These are phyloP conservation scores for Holacanthus passer DNA, from an alignment of 2,113 vertebrate species.

Conservation along the genomic window DNA sequence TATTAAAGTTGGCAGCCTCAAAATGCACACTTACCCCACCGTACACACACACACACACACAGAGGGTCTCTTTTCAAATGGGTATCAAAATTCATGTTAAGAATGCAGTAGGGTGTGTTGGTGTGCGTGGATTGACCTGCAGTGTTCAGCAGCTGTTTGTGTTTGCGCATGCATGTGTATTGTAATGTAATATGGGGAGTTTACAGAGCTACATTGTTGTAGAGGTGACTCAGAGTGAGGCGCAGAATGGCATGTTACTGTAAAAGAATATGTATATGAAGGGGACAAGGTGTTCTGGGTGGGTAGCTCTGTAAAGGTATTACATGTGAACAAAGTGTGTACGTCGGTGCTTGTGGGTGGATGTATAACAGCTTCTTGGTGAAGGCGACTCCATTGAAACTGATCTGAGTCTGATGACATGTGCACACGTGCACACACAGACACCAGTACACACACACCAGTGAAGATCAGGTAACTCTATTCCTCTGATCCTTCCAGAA, in stretches of 20 bases:
- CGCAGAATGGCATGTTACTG: conserved; percentile 61
- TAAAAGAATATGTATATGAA: conserved; percentile 62
- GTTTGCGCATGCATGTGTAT: conserved; percentile 64
- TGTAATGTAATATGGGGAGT: conserved; percentile 73
- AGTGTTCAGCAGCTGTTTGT: conserved; percentile 71
- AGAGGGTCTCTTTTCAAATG: conserved; percentile 51
- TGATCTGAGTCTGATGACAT: conserved; percentile 57
- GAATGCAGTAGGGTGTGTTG: conserved; percentile 63
- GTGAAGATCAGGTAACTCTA: conserved; percentile 65
- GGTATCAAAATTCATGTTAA: conserved; percentile 65
- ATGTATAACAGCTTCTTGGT: conserved; percentile 57
- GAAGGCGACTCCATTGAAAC: conserved; percentile 65
- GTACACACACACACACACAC: conserved; percentile 1
- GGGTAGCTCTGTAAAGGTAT: conserved; percentile 52
- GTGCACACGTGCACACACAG: background rate
- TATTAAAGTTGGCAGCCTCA: background rate
- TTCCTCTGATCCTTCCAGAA: conserved; percentile 64
- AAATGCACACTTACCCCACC: conserved; percentile 5
- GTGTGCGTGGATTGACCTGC: conserved; percentile 61
- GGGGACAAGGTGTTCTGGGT: conserved; percentile 36
- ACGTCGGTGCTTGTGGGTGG: conserved; percentile 41
- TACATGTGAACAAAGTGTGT: conserved; percentile 58
- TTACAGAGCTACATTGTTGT: conserved; percentile 66
- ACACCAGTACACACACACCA: conserved; percentile 1
- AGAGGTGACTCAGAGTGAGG: conserved; percentile 63